Evolutionary conservation across 2,797 vertebrate species (phyloP), one percentile per base, ranked within the genome.

Genomic region (Danio albolineatus): DNA sequence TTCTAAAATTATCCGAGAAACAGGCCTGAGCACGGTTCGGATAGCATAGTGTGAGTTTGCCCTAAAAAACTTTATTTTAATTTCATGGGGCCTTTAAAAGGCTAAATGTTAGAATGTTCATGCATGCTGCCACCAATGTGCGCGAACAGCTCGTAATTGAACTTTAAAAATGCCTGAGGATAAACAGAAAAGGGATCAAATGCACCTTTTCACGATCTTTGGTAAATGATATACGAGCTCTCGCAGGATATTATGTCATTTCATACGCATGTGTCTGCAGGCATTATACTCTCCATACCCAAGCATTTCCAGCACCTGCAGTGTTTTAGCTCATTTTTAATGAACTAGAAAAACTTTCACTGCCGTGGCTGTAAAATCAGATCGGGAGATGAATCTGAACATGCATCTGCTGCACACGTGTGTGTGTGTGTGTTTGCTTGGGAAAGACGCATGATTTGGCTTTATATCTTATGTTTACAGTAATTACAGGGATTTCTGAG

Each of bases 401-500:
- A 73, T 81, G 71, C 82, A 81, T 82, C 84, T 85, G 79, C 80
- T 75, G 48, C 82, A 64, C 82, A 70, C n/a, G n/a, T 73, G 84
- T 73, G 80, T 28, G n/a, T n/a, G n/a, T n/a, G 28, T 28, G 28
- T 28, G 28, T 28, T 28, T 28, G 28, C 59, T 41, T 36, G 64
- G 57, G 75, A 70, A 49, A 12, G 62, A 84, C 51, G 73, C 74
- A 73, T 16, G 41, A 53, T 44, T 84, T 84, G 53, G 76, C 81
- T 43, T 38, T 62, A 76, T 61, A 79, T 61, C 66, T 76, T 66
- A 36, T 59, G 70, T 77, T 79, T 67, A 57, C 80, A 80, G 76
- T 84, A 84, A 84, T 84, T 84, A 77, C 53, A 84, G 83, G 83
- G 66, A 71, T 84, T 78, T 82, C 36, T 39, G 79, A 79, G 72